Evolutionary conservation across 2,888 invertebrate species (phyloP), one percentile per base, ranked within the genome.

Genomic region (Sympetrum striolatum): DNA sequence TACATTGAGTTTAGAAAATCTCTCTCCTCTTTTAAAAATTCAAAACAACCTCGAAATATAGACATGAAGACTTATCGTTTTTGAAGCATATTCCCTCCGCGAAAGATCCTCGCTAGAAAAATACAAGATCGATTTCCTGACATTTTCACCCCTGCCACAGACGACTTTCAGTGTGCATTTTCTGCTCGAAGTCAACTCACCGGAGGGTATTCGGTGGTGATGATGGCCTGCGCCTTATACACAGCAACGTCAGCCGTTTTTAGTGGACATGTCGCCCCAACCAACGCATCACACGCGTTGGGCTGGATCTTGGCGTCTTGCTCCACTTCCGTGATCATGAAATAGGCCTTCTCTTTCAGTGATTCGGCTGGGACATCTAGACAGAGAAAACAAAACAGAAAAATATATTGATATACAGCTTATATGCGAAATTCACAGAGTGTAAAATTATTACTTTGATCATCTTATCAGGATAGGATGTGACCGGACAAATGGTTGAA

Each of bases 321-420:
- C 14, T 64, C 60, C 86, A 86, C 86, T 12, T 64, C 86, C 37
- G 22, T 64, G 39, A 86, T 86, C n/a, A 64, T n/a, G 60, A 86
- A 60, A n/a, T 37, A 18, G 3, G 60, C 86, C 60, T 60, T 86
- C 5, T 25, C 60, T 0, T 8, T 35, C 31, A 86, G 18, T 1
- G 6, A 15, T 6, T 64, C 86, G n/a, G 64, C 58, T 39, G 58
- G n/a, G 10, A 86, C 37, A n/a, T 31, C 86, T 86, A n/a, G 15
- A 18, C n/a, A 31, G 2, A 58, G 15, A 12, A 82, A 60, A n/a
- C n/a, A n/a, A n/a, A n/a, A n/a, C n/a, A n/a, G n/a, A 2, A 18
- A 25, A 48, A 18, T 2, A n/a, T 10, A 44, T 5, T 15, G 12
- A 8, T 39, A n/a, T n/a, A n/a, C 80, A 15, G 1, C 10, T 37